These are phyloP conservation scores for Pontoporia blainvillei DNA, from an alignment of 2,113 vertebrate species.

Conservation along the genomic window DNA sequence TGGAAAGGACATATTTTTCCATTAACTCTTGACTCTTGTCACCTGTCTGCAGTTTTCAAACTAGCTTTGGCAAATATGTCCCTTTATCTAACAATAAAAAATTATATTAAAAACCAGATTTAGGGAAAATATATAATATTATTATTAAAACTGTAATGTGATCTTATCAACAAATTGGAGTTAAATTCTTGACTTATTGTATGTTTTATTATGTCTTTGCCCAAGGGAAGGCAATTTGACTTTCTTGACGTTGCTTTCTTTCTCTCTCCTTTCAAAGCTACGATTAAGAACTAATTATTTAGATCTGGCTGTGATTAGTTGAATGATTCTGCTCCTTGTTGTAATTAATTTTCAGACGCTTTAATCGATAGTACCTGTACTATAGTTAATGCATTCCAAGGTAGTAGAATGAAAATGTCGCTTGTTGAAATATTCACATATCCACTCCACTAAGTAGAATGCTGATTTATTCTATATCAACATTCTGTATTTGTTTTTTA, in stretches of 20 bases:
- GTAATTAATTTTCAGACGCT: constrained; percentile 70
- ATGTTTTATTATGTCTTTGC: constrained; percentile 42
- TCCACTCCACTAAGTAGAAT: neutral
- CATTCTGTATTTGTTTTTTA: neutral
- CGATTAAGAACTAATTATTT: constrained; percentile 73
- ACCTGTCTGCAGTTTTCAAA: neutral
- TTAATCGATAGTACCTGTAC: constrained; percentile 73
- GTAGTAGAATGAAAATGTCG: constrained; percentile 38
- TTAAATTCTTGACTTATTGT: constrained; percentile 21
- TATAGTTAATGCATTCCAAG: constrained; percentile 64
- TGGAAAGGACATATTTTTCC: neutral
- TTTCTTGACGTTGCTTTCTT: constrained; percentile 43
- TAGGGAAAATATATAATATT: neutral
- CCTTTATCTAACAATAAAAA: constrained; percentile 6
- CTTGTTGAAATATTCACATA: constrained; percentile 46
- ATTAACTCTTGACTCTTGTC: neutral
- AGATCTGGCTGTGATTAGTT: constrained; percentile 73
- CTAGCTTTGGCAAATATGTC: neutral
- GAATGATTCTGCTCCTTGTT: constrained; percentile 72
- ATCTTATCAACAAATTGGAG: constrained; percentile 46
- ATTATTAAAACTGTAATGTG: constrained; percentile 43
- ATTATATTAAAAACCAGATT: neutral
- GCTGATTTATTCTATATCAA: neutral
- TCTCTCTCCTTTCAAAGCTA: constrained; percentile 55
- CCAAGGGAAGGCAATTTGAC: constrained; percentile 41